Base-by-base conservation (phyloP, 2,797 vertebrate species). In the Tachyglossus aculeatus region DNA sequence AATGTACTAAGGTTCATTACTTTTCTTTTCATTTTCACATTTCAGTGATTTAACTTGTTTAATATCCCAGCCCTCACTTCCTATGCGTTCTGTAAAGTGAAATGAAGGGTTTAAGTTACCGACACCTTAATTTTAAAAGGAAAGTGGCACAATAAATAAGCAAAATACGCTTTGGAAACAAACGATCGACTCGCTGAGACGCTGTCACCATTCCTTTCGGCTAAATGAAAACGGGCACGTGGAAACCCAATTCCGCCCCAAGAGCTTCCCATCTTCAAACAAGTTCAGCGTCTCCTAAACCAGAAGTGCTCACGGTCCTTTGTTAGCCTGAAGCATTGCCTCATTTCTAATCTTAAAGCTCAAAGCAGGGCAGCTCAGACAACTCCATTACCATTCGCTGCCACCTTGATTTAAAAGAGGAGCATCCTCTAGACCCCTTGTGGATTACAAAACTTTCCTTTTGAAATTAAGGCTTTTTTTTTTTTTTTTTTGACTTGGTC, bases 381-480 rank as follows among this genome's bases (percentile, higher is more conserved):
- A 37, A 44, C 67, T 71, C 59, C 34, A 67, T 38, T 74, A 67
- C 27, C 61, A 55, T 74, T 41, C 55, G 65, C 63, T 47, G 51
- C 70, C 67, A 71, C 51, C 82, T 85, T 85, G 74, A 87, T 80
- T 86, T 86, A 86, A 79, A 82, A 83, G 83, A 88, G 84, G 80
- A 88, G 85, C 73, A 82, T 40, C 54, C 58, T 68, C 71, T 78
- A 83, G 80, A 76, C 59, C 75, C 81, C 80, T 57, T 83, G 83
- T 86, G 81, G 79, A 78, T 86, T 83, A 74, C 31, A 88, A 85
- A 91, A 90, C 86, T 90, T 92, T 92, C 88, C 88, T 93, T 92
- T 88, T 90, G 88, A 91, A 91, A 91, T 92, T 91, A 93, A 93
- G 93, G 91, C 89, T 91, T 88, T 89, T 24, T n/a, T n/a, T n/a